phyloP scores from a whole-genome alignment of 2,113 vertebrate genomes.

The Ceyx margarethae region DNA sequence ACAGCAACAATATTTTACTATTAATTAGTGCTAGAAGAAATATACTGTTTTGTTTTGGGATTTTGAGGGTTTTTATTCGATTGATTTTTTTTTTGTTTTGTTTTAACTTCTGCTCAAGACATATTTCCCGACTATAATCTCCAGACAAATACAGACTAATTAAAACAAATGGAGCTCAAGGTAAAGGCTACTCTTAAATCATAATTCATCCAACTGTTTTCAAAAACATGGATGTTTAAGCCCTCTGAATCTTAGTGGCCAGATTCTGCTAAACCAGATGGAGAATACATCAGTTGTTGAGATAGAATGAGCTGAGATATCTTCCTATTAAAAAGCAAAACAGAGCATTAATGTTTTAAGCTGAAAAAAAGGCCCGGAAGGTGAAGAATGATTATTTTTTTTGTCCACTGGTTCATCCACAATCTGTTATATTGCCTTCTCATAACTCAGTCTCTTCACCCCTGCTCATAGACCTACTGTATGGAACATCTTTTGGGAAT shows the following conservation, averaged over 20 bases:
- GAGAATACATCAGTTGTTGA: not conserved
- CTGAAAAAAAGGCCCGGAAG: not conserved
- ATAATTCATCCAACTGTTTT: not conserved
- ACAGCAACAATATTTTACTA: no score
- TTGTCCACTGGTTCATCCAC: not conserved
- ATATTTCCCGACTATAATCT: no score
- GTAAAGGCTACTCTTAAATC: not conserved
- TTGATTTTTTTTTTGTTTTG: no score
- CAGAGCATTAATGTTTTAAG: not conserved
- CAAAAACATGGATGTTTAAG: not conserved
- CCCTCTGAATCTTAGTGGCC: not conserved
- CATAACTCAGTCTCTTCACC: not conserved
- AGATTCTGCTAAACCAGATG: not conserved
- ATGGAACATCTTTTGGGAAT: not conserved
- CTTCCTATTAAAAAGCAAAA: not conserved
- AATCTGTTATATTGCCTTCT: not conserved
- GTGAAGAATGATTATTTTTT: not conserved
- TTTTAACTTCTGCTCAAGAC: no score
- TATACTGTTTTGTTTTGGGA: no score
- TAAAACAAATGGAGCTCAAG: constrained; percentile 5
- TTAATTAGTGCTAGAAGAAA: no score
- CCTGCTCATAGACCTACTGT: not conserved
- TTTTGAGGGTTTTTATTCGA: no score
- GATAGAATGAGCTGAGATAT: not conserved
- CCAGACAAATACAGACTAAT: not conserved